Base-by-base conservation (phyloP, 1,140 invertebrate species). In the Brachionus calyciflorus region DNA sequence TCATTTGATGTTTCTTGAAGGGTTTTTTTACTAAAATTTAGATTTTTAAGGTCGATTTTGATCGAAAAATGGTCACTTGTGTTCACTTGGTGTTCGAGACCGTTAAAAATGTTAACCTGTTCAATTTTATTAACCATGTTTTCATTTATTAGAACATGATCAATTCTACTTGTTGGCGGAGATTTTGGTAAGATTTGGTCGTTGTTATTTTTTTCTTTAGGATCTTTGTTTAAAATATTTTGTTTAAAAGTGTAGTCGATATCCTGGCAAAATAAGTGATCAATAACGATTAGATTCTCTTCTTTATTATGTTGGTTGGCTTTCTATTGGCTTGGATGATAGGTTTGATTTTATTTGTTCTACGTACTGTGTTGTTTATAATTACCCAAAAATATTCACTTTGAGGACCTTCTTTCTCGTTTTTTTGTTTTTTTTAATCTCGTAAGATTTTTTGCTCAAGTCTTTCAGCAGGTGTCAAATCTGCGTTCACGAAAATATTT, bases 21-120 rank as follows among this genome's bases (percentile, higher is more conserved):
- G 17, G 40, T 37, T 40, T 65, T 41, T 21, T 41, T 3, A 41
- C 19, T 40, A 2, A 60, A 30, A 33, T 33, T 33, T 3, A 60
- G 7, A 33, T 60, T 60, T 60, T 60, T 60, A 30, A 60, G 55
- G 26, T 60, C 55, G 14, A 60, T 60, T 60, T 33, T 33, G 9
- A 55, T 24, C 9, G 51, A 26, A 1, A 55, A 14, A 1, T 55
- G 51, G 26, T 55, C 51, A 55, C 51, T 55, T 55, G 51, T 55
- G 14, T 55, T 55, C 14, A 24, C 28, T 55, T 55, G 26, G 24
- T 55, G 19, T 26, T 55, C 51, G 3, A 9, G 5, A 12, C 9
- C 7, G 12, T 55, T 55, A 0, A 55, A 14, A 2, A 60, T 60
- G 33, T 60, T 60, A 9, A 60, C 33, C 12, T 60, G 55, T 26